phyloP scores from a whole-genome alignment of 2,797 vertebrate genomes.

The Parauchenoglanis ngamensis region DNA sequence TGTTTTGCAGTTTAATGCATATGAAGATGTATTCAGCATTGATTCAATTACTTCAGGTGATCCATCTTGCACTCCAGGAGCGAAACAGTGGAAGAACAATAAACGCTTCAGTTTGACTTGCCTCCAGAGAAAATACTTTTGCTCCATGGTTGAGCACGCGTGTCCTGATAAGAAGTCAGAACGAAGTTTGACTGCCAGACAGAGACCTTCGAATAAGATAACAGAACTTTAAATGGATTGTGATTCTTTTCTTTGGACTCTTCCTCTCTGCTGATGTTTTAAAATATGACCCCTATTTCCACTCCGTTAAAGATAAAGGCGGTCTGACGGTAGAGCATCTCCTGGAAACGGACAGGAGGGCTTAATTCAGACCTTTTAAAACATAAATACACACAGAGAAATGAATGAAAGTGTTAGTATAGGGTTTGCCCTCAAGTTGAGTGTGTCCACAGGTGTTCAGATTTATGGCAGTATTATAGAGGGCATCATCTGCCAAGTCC shows the following conservation, averaged over 20 bases:
- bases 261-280: conserved; percentile 19
- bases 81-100: conserved; percentile 40
- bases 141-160: not conserved
- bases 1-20: conserved; percentile 46
- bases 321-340: conserved; percentile 13
- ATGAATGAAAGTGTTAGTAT: conserved; percentile 39
- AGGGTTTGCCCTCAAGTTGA: conserved; percentile 29
- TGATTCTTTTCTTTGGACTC: conserved; percentile 38
- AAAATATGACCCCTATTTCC: conserved; percentile 37
- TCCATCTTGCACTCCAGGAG: conserved; percentile 53
- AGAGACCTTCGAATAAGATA: conserved; percentile 17
- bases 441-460: conserved; percentile 41
- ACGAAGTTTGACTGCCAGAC: not conserved
- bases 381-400: conserved; percentile 44
- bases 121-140: conserved; percentile 40
- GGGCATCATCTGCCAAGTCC: conserved; percentile 19
- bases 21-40: conserved; percentile 52
- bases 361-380: conserved; percentile 38
- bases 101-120: conserved; percentile 44
- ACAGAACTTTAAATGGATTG: conserved; percentile 18
- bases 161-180: not conserved
- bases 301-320: conserved; percentile 19
- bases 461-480: conserved; percentile 49
- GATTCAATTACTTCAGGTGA: conserved; percentile 52
- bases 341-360: conserved; percentile 11